A percentile compares a stretch with the other conserved stretches of the same genome.
Conservation (phyloP, 2,113 vertebrate genomes). For the Choloepus hoffmanni region DNA sequence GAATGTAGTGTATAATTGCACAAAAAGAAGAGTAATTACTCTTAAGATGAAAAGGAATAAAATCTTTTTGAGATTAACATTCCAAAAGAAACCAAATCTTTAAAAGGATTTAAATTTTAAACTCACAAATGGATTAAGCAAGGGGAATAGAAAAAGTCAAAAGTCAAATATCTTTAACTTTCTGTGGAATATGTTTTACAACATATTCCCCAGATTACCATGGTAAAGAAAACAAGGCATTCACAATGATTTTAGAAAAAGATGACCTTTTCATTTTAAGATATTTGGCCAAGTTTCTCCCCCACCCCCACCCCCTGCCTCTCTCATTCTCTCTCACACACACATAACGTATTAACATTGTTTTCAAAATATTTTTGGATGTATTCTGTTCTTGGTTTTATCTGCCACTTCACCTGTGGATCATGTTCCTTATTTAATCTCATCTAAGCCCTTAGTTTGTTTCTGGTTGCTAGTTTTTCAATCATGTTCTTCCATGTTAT, state of each 20-base stretch:
- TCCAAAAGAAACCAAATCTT: conserved; percentile 75
- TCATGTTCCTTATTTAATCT: not conserved
- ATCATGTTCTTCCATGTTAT: not conserved
- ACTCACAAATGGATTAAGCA: conserved; percentile 70
- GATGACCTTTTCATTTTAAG: not conserved
- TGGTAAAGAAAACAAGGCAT: conserved; percentile 43
- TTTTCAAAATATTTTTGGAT: not conserved
- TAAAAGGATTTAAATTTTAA: conserved; percentile 77
- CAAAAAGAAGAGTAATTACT: conserved; percentile 12
- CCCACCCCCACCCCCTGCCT: not conserved
- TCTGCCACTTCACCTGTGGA: not conserved
- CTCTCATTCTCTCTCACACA: fast-evolving
- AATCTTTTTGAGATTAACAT: conserved; percentile 51
- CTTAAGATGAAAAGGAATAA: conserved; percentile 7
- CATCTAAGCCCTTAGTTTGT: not conserved
- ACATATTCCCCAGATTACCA: conserved; percentile 40
- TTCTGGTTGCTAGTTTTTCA: not conserved
- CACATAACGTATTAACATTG: not conserved
- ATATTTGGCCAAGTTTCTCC: not conserved
- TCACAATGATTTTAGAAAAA: not conserved
- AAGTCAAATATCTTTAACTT: conserved; percentile 48
- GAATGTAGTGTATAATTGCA: not conserved
- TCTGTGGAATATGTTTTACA: conserved; percentile 67
- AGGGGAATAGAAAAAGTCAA: conserved; percentile 62
- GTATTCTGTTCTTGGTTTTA: not conserved